Base-by-base conservation (phyloP, 2,888 invertebrate species). In the Malacosoma neustria region DNA sequence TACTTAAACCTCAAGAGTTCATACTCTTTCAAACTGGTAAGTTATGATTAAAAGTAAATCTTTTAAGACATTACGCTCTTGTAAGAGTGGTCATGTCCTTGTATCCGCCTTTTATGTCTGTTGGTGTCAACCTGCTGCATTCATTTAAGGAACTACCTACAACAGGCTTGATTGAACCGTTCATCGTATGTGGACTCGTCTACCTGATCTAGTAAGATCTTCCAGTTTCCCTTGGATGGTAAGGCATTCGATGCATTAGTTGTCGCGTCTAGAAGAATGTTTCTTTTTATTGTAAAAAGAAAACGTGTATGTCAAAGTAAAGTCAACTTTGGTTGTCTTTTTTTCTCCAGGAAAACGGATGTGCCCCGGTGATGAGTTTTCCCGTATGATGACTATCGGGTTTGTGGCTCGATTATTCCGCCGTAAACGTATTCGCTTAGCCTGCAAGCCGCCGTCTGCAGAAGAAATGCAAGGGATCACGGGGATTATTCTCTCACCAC, bases 11-110 rank as follows among this genome's bases (percentile, higher is more conserved):
- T 0, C 89, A 90, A 33, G 87, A 90, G 38, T 94, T 95, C 55
- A 89, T 95, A 52, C 95, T 95, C 0, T 96, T 94, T 61, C 95
- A 95, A 77, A 89, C 89, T 44, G 96, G 95, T 93, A 66, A n/a
- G n/a, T n/a, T n/a, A n/a, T n/a, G n/a, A n/a, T n/a, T n/a, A n/a
- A n/a, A n/a, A n/a, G n/a, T n/a, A n/a, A n/a, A n/a, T n/a, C n/a
- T n/a, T n/a, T n/a, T n/a, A n/a, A n/a, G n/a, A n/a, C n/a, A n/a
- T n/a, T n/a, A n/a, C n/a, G n/a, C n/a, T n/a, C n/a, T n/a, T n/a
- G n/a, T n/a, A n/a, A n/a, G n/a, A n/a, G n/a, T n/a, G n/a, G n/a
- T n/a, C n/a, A n/a, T n/a, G n/a, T n/a, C n/a, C n/a, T n/a, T n/a
- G n/a, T n/a, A n/a, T n/a, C n/a, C n/a, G n/a, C n/a, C n/a, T n/a